These are phyloP conservation scores for Mesochorus sp. DNA, from an alignment of 2,888 invertebrate species.

Conservation along the genomic window DNA sequence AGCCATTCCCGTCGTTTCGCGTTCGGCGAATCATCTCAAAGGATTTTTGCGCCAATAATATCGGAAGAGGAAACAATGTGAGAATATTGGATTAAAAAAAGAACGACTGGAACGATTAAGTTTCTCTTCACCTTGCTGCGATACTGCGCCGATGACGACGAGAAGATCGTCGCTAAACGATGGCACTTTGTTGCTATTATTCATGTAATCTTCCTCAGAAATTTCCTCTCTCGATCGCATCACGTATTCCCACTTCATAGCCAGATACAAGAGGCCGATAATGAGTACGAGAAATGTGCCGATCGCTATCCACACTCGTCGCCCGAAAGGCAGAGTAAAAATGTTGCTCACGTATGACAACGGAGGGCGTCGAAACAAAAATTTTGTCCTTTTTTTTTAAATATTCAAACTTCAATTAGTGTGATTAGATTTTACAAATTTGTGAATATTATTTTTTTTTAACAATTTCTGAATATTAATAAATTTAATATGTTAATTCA, in stretches of 20 bases:
- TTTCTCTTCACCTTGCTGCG: slow-evolving; percentile 84
- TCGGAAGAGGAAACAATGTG: not conserved
- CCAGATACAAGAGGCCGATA: slow-evolving; percentile 82
- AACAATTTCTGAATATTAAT: slow-evolving; percentile 52
- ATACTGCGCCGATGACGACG: slow-evolving; percentile 85
- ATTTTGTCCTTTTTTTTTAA: slow-evolving; percentile 82
- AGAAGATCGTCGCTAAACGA: slow-evolving; percentile 84
- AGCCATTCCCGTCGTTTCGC: not conserved
- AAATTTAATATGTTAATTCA: slow-evolving; percentile 40
- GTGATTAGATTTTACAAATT: slow-evolving; percentile 8
- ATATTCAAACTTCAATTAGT: too few relatives aligned
- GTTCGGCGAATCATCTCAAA: not conserved
- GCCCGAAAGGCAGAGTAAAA: slow-evolving; percentile 87
- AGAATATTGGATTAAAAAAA: not conserved
- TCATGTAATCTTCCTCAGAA: slow-evolving; percentile 53
- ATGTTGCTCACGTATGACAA: slow-evolving; percentile 89
- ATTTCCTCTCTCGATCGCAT: slow-evolving; percentile 49
- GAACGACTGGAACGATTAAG: not conserved
- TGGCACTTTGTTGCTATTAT: slow-evolving; percentile 60
- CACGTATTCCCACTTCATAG: slow-evolving; percentile 82
- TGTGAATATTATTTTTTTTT: not conserved
- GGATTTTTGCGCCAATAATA: not conserved
- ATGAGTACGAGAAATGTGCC: slow-evolving; percentile 82
- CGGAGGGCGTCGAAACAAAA: slow-evolving; percentile 89
- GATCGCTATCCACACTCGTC: slow-evolving; percentile 86